Evolutionary conservation across 2,888 invertebrate species (phyloP), one percentile per base, ranked within the genome.

Genomic region (Cyclophora punctaria): DNA sequence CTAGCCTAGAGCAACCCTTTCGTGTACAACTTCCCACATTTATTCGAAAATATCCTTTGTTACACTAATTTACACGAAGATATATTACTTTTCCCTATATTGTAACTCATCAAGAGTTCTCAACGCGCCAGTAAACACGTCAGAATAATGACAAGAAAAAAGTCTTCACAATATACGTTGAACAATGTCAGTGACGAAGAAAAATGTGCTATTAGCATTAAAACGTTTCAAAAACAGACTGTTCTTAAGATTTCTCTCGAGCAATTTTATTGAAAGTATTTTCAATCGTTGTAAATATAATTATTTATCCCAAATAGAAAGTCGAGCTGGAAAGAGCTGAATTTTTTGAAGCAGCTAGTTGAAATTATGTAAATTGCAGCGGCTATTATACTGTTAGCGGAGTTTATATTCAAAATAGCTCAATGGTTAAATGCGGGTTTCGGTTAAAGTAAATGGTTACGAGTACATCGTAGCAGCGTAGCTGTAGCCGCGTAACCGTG

Each of bases 121-220:
- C 54, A 56, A 55, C 56, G 53, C 58, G 56, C 55, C 58, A 58
- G 55, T 57, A 56, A 61, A 52, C 58, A 57, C 58, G 57, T 51
- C 55, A 53, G 57, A 52, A 57, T 57, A 58, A 59, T 55, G 57
- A 51, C 51, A 45, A 53, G 58, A 58, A 61, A 59, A 63, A 59
- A 57, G 58, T 57, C 49, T 55, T 59, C 57, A 59, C 59, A 59
- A 62, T 59, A 58, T 58, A 51, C 55, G 56, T 48, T 55, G 48
- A 58, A 52, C 54, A 55, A 49, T 53, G 50, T 55, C 60, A 58
- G 58, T 62, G 60, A 60, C 62, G 62, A 60, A 57, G 59, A 60
- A 57, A 52, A 57, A 59, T 59, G 58, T 58, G 56, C 59, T 56
- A 59, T 60, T 59, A 59, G 54, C 60, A 60, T 60, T 60, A 58